These are phyloP conservation scores for Actinernus sp. DNA, from an alignment of 92 coral and sea anemone species.

Conservation along the genomic window DNA sequence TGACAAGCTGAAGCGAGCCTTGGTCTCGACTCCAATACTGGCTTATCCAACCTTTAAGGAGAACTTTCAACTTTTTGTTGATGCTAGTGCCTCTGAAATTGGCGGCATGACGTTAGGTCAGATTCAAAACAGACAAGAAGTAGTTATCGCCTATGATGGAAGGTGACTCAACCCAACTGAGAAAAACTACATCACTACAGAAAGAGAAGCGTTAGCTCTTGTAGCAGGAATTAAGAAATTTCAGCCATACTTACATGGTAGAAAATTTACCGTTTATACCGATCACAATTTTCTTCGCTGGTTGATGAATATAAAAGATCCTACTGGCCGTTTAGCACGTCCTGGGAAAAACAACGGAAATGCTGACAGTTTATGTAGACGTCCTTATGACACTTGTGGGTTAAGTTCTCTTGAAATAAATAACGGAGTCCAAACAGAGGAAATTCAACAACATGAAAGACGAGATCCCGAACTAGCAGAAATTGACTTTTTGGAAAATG, in stretches of 20 bases:
- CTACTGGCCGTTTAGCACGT: conserved; percentile 38
- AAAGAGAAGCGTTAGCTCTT: conserved; percentile 50
- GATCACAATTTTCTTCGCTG: conserved; percentile 44
- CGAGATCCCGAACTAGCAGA: conserved; percentile 14
- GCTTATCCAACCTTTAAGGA: conserved; percentile 34
- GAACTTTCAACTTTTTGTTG: conserved; percentile 42
- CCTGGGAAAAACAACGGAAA: conserved; percentile 22
- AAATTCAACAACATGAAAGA: conserved; percentile 13
- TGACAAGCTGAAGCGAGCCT: conserved; percentile 19
- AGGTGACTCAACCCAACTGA: conserved; percentile 38
- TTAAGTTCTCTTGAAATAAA: conserved; percentile 16
- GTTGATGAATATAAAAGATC: conserved; percentile 39
- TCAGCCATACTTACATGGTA: conserved; percentile 29
- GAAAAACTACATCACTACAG: conserved; percentile 49
- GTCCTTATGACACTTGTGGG: too few species aligned
- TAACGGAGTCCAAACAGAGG: conserved; percentile 6
- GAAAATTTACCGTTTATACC: conserved; percentile 29
- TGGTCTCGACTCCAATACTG: conserved; percentile 48
- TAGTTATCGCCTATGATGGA: conserved; percentile 58
- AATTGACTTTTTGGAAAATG: conserved; percentile 29
- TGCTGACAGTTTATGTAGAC: conserved; percentile 44
- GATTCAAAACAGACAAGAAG: conserved; percentile 23
- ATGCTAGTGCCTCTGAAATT: conserved; percentile 51
- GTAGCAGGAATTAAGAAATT: conserved; percentile 30
- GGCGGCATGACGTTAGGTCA: conserved; percentile 56